Evolutionary conservation across 1,140 invertebrate species (phyloP), one percentile per base, ranked within the genome.

Genomic region (Cheumatopsyche charites): DNA sequence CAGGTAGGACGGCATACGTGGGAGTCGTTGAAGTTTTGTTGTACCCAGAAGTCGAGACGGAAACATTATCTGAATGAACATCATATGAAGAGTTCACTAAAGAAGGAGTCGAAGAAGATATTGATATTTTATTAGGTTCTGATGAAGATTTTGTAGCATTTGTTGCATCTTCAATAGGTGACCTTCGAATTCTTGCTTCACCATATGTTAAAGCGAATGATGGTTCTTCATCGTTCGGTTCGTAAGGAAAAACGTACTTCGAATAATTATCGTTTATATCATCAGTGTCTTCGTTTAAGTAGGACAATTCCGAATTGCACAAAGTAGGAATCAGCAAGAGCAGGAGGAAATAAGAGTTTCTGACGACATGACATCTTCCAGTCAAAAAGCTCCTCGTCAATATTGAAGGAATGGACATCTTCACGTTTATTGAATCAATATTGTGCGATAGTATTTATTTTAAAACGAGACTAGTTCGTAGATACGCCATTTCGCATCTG

Each of bases 1-100:
- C 92, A 0, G 93, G 93, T 21, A 95, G 82, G 3, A 92, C 87
- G 29, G 90, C 87, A 77, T 92, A 90, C 1, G 85, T 85, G 0
- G 86, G 87, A 43, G 87, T 87, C 0, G 86, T 79, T 11, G 87
- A 88, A 2, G 89, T 82, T 1, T 83, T 82, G 19, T 79, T 62
- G 5, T n/a, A 25, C 3, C 70, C 11, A 23, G 68, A 12, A 7
- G 19, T 21, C 62, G 41, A 3, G 42, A 63, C 13, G 62, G 42
- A 47, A 42, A 6, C 7, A 13, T 11, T 12, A 21, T 17, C 36
- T 13, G 47, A 13, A 49, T 5, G 13, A 21, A 17, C 21, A 6
- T 45, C 62, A 1, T 47, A 42, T 1, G 63, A 23, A 7, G 42
- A n/a, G 36, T 63, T 63, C 1, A 13, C 15, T 9, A 21, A 9